Evolutionary conservation across 2,888 invertebrate genomes (phyloP).

Genomic region (Crematogaster levior): DNA sequence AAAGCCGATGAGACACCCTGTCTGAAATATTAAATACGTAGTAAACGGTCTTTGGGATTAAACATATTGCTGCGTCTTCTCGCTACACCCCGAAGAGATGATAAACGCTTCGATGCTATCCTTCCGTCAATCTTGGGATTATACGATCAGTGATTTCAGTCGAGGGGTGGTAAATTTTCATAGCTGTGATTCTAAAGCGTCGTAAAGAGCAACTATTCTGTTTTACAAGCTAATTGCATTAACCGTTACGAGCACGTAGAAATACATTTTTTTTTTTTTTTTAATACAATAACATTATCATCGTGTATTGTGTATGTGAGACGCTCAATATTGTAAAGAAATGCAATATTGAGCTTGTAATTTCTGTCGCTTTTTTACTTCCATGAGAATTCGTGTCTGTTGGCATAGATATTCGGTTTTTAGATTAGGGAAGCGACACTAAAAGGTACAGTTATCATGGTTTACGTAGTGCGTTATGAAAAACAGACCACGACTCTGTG

Average conservation of each 20-base stretch:
- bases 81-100: not conserved
- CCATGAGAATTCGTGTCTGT: not conserved
- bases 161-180: slow-evolving; percentile 16
- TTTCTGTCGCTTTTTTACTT: not conserved
- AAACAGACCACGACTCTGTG: slow-evolving; percentile 71
- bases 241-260: not conserved
- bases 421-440: slow-evolving; percentile 41
- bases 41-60: not conserved
- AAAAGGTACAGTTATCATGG: slow-evolving; percentile 59
- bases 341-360: not conserved
- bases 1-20: not conserved
- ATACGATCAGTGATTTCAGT: not conserved
- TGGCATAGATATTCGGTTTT: slow-evolving; percentile 10
- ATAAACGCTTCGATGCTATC: not conserved
- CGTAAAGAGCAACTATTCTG: not conserved
- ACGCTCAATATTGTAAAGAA: not conserved
- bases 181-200: not conserved
- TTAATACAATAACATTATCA: not conserved
- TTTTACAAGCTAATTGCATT: slow-evolving; percentile 19
- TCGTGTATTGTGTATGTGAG: not conserved
- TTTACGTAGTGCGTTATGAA: slow-evolving; percentile 57
- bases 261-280: not conserved
- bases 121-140: not conserved
- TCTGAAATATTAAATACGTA: slow-evolving; percentile 27
- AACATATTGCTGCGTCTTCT: not conserved